A percentile compares a stretch with the other conserved stretches of the same genome.
Conservation (phyloP, 2,888 invertebrate genomes). For the Agrochola lychnidis region DNA sequence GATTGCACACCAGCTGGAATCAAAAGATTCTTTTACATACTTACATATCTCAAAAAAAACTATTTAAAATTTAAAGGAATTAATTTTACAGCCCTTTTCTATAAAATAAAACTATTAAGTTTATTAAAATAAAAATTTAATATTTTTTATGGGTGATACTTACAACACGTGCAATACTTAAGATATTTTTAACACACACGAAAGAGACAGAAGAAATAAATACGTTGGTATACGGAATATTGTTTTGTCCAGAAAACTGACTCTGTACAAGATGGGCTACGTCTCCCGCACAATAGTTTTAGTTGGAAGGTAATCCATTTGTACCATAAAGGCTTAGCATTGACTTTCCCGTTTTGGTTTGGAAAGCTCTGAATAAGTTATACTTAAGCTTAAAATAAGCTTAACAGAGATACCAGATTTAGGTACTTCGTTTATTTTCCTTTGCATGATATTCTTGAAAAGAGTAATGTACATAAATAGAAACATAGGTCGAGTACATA, state of each 20-base stretch:
- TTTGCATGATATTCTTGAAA: background rate
- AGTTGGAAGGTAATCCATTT: conserved; percentile 11
- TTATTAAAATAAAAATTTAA: too few species aligned
- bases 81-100: background rate
- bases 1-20: background rate
- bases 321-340: conserved; percentile 7
- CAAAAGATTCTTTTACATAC: background rate
- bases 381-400: conserved; percentile 12
- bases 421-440: background rate
- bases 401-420: conserved; percentile 15
- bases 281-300: conserved; percentile 10
- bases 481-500: too few species aligned
- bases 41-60: too few species aligned
- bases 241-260: background rate
- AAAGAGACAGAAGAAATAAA: too few species aligned
- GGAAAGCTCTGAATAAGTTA: conserved; percentile 30
- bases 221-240: background rate
- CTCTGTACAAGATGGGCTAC: too few species aligned
- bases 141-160: too few species aligned
- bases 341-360: conserved; percentile 8
- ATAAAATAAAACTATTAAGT: background rate
- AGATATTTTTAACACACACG: too few species aligned
- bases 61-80: background rate
- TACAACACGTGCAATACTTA: too few species aligned
- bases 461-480: background rate